These are phyloP conservation scores for Caenorhabditis becei DNA, from an alignment of 2,888 invertebrate species.

Conservation along the genomic window DNA sequence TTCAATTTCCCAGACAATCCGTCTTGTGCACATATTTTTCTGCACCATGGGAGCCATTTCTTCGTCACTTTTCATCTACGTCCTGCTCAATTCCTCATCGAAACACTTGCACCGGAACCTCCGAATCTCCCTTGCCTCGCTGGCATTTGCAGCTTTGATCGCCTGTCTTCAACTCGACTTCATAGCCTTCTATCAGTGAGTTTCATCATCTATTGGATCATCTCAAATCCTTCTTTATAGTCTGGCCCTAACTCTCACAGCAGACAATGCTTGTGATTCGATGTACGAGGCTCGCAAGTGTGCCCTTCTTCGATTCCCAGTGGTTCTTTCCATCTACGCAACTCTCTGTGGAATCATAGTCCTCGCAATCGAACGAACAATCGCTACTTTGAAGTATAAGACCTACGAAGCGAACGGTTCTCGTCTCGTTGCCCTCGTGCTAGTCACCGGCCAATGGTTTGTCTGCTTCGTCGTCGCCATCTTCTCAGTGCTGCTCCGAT, in stretches of 20 bases:
- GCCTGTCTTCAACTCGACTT: conserved; percentile 68
- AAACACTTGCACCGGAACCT: conserved; percentile 69
- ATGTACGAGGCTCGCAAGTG: conserved; percentile 62
- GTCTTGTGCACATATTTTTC: conserved; percentile 67
- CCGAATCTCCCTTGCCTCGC: conserved; percentile 66
- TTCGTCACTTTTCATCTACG: conserved; percentile 66
- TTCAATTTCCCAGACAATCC: conserved; percentile 62
- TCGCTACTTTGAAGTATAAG: conserved; percentile 68
- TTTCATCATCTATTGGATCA: background rate
- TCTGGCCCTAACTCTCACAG: conserved; percentile 45
- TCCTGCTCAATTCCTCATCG: conserved; percentile 61
- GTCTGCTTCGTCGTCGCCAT: conserved; percentile 63
- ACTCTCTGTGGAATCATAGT: conserved; percentile 70
- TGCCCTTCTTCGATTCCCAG: conserved; percentile 62
- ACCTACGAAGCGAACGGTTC: conserved; percentile 69
- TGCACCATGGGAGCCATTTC: conserved; percentile 62
- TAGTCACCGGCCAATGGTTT: conserved; percentile 65
- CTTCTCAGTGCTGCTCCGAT: conserved; percentile 59
- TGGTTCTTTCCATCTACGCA: conserved; percentile 69
- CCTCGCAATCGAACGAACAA: conserved; percentile 68
- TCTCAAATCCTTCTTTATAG: conserved; percentile 29
- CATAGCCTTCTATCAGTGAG: conserved; percentile 67
- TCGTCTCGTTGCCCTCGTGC: conserved; percentile 48
- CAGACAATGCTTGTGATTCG: conserved; percentile 59
- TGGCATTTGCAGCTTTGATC: conserved; percentile 64